Percentiles rank a stretch among this genome's conserved stretches.
Conservation (phyloP, 2,113 vertebrate genomes). For the Pyrgilauda ruficollis region DNA sequence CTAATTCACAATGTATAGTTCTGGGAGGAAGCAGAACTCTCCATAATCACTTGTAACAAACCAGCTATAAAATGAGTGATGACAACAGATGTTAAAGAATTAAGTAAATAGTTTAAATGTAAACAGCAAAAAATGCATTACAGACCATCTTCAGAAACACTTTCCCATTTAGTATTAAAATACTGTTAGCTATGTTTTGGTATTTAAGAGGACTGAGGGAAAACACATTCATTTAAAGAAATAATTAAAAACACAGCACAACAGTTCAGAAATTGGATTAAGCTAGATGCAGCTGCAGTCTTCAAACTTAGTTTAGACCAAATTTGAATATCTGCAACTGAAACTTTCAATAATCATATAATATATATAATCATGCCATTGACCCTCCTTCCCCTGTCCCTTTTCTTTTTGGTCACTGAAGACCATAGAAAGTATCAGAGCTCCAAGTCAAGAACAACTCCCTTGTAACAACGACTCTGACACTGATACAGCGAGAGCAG, state of each 20-base stretch:
- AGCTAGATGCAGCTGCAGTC: conserved; percentile 1
- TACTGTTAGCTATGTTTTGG: background rate
- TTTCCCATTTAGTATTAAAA: background rate
- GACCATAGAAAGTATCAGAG: conserved; percentile 24
- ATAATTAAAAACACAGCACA: conserved; percentile 20
- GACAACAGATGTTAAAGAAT: background rate
- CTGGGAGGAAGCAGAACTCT: background rate
- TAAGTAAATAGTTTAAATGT: conserved; percentile 1
- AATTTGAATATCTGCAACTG: conserved; percentile 13
- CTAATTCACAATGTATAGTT: background rate
- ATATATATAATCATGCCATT: background rate
- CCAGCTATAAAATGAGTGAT: background rate
- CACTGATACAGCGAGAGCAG: conserved; percentile 35
- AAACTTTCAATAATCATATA: background rate
- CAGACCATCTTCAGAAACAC: background rate
- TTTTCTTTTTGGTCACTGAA: conserved; percentile 10
- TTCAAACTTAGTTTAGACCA: conserved; percentile 17
- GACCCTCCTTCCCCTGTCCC: background rate
- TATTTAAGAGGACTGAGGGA: background rate
- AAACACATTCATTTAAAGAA: conserved; percentile 20
- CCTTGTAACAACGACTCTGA: background rate
- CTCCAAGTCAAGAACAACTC: conserved; percentile 38
- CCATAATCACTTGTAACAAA: background rate
- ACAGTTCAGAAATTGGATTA: conserved; percentile 9
- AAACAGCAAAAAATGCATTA: background rate